Base-by-base conservation (phyloP, 2,113 vertebrate genomes). In the Saiga tatarica region DNA sequence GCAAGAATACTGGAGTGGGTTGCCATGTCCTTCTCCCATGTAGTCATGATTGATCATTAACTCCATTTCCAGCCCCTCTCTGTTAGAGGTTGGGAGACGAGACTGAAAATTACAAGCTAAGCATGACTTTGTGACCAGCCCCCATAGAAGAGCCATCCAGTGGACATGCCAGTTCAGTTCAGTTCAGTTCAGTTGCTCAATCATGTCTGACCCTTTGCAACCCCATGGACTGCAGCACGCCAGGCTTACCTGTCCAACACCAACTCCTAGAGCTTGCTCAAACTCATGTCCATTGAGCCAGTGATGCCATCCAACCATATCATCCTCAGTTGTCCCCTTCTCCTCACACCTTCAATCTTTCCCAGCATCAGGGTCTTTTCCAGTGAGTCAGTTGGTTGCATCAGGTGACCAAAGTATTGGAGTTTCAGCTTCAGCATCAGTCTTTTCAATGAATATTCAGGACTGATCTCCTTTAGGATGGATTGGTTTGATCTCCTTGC, bases 301-400 rank as follows among this genome's bases (percentile, higher is more conserved):
- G 64, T 71, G 64, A 71, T 71, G 64, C 19, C 64, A 71, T 71
- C n/a, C 9, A 3, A 71, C n/a, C 64, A 36, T 71, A 6, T 36
- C 4, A 71, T 23, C n/a, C 64, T 71, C 19, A 3, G 9, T 36
- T 21, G 17, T 36, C 64, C 64, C 64, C n/a, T 71, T 71, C 19
- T 36, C 9, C 9, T 71, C 64, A 4, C 1, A 1, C 10, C 64
- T 71, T 36, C 64, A 71, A 23, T 71, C 64, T 71, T 71, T 36
- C 64, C n/a, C 64, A 36, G 64, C n/a, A 71, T 36, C n/a, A 71
- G 33, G 8, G n/a, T 71, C n/a, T 71, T 71, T 36, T 23, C 64
- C 19, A 71, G 2, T 71, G 64, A 23, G n/a, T 71, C n/a, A 36
- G 19, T 71, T 71, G n/a, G 23, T 71, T 0, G 0, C 64, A 71